These are phyloP conservation scores for Callospermophilus lateralis DNA, from an alignment of 2,113 vertebrate genomes.

Conservation along the genomic window DNA sequence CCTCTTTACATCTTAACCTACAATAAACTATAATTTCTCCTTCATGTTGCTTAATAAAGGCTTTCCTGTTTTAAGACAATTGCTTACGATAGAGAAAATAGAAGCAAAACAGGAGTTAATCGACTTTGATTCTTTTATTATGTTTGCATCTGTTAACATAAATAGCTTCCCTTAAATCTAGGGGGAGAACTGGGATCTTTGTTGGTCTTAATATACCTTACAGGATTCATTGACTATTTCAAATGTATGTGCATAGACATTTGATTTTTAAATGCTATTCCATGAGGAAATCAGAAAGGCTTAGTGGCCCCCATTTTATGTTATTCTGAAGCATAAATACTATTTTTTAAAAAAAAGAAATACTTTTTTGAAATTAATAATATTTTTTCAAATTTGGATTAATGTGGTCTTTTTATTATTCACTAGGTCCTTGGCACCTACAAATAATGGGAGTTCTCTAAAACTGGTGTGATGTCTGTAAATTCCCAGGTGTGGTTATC, in stretches of 20 bases:
- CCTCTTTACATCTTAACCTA: slow-evolving; percentile 41
- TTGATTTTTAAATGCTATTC: slow-evolving; percentile 56
- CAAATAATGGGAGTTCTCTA: slow-evolving; percentile 29
- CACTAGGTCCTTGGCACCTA: background rate
- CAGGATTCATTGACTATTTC: background rate
- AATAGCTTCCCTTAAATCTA: background rate
- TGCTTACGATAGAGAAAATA: slow-evolving; percentile 46
- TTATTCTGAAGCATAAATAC: background rate
- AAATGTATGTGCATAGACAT: background rate
- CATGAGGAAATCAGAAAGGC: slow-evolving; percentile 40
- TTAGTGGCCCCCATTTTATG: background rate
- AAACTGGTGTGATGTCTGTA: slow-evolving; percentile 8
- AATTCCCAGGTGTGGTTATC: background rate
- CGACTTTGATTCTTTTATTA: slow-evolving; percentile 35
- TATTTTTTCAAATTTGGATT: slow-evolving; percentile 25
- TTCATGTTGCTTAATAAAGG: slow-evolving; percentile 28
- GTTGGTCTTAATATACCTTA: slow-evolving; percentile 21
- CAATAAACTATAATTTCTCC: slow-evolving; percentile 22
- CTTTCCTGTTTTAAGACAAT: slow-evolving; percentile 25
- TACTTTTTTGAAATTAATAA: background rate
- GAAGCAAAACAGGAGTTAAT: slow-evolving; percentile 16
- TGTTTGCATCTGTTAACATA: background rate
- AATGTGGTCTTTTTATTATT: slow-evolving; percentile 10
- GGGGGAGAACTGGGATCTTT: background rate
- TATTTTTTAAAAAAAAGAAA: slow-evolving; percentile 22